A percentile compares a stretch with the other conserved stretches of the same genome.
Conservation (phyloP, 2,888 invertebrate species). For the Villa cingulata region DNA sequence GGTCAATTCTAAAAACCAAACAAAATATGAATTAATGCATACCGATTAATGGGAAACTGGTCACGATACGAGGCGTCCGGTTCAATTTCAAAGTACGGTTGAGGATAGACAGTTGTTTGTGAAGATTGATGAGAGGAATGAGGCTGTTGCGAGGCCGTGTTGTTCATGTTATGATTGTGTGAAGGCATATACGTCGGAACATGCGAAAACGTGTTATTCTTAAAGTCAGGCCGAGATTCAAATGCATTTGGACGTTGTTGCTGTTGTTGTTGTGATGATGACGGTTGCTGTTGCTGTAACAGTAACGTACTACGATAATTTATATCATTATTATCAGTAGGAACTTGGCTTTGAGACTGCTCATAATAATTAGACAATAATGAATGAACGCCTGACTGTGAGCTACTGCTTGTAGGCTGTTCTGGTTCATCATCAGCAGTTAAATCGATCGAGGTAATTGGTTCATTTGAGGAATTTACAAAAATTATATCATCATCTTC, state of each 20-base stretch:
- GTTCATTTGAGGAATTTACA: conserved; percentile 33
- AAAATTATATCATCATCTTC: conserved; percentile 47
- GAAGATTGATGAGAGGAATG: background rate
- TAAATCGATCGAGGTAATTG: conserved; percentile 42
- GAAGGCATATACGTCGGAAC: too few species aligned
- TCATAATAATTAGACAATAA: background rate
- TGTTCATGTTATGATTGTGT: too few species aligned
- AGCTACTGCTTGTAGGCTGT: background rate
- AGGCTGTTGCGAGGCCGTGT: background rate
- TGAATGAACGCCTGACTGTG: background rate
- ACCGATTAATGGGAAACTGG: background rate
- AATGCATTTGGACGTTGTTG: background rate
- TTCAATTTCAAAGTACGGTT: conserved; percentile 2
- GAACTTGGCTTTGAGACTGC: background rate
- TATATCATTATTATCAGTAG: background rate
- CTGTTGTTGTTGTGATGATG: background rate
- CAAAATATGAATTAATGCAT: too few species aligned
- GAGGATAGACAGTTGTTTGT: background rate
- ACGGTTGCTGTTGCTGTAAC: background rate
- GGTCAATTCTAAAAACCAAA: too few species aligned
- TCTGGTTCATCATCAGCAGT: conserved; percentile 42
- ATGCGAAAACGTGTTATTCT: too few species aligned
- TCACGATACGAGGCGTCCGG: conserved; percentile 6
- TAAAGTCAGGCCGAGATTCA: too few species aligned
- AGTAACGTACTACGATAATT: background rate